Percentiles rank a stretch among this genome's conserved stretches.
These are phyloP conservation scores for Oenanthe melanoleuca DNA, from an alignment of 2,113 vertebrate species.

Conservation along the genomic window DNA sequence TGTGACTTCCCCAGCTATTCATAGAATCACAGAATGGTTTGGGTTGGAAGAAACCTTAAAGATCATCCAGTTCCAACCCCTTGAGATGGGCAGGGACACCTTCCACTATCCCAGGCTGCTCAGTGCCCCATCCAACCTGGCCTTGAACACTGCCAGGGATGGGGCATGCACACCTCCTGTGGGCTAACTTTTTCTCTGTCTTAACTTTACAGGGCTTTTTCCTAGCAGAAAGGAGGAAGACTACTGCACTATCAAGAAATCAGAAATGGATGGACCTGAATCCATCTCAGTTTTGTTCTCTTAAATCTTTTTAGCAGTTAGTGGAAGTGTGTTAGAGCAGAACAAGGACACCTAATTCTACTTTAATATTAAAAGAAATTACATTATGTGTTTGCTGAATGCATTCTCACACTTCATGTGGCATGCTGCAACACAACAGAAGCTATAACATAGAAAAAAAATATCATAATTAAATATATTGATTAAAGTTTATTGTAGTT, in stretches of 20 bases:
- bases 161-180: not conserved
- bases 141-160: not conserved
- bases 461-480: not conserved
- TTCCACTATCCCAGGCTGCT: not conserved
- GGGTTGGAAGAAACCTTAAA: not conserved
- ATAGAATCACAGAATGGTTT: accelerated
- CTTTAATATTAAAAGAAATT: not conserved
- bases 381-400: not conserved
- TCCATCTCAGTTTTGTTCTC: not conserved
- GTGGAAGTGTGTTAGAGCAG: not conserved
- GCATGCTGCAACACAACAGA: not conserved
- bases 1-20: not conserved
- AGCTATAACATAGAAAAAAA: not conserved
- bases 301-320: not conserved
- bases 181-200: not conserved
- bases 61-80: accelerated
- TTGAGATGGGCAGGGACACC: not conserved
- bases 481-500: not conserved
- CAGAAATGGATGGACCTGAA: not conserved
- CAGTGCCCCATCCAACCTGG: not conserved
- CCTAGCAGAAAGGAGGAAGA: not conserved
- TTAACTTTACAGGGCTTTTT: not conserved
- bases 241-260: not conserved
- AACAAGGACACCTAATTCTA: not conserved
- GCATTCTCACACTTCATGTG: not conserved